A percentile compares a stretch with the other conserved stretches of the same genome.
phyloP scores from a whole-genome alignment of 2,888 invertebrate genomes.

The Eumerus sabulonum region DNA sequence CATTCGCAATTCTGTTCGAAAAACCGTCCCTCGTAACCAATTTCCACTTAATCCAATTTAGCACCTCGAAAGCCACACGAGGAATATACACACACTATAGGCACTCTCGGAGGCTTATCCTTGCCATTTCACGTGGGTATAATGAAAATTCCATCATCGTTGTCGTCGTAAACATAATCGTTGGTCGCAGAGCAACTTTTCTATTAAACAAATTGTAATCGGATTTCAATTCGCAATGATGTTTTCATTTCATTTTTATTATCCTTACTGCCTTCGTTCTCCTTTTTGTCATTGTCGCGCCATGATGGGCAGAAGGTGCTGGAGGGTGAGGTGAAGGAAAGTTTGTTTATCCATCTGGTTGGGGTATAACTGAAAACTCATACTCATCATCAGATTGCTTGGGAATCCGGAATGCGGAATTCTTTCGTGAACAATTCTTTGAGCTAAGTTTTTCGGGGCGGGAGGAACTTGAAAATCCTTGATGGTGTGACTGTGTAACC shows the following conservation, averaged over 20 bases:
- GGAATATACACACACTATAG: neutral
- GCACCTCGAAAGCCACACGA: neutral
- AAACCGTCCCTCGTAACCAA: neutral
- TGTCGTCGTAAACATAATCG: constrained; percentile 25
- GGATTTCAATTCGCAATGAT: constrained; percentile 66
- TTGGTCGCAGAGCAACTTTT: constrained; percentile 44
- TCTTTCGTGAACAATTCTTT: constrained; percentile 56
- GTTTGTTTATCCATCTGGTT: constrained; percentile 44
- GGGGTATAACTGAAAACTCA: neutral
- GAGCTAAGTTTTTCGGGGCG: neutral
- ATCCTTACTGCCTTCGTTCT: constrained; percentile 35
- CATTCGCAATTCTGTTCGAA: too few relatives aligned
- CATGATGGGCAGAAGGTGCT: neutral
- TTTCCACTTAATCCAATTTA: neutral
- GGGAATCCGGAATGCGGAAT: constrained; percentile 37
- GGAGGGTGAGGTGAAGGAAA: constrained; percentile 13
- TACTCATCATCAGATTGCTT: constrained; percentile 20
- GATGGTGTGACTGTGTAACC: constrained; percentile 2
- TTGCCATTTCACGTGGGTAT: constrained; percentile 28
- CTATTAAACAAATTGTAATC: constrained; percentile 65
- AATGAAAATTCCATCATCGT: constrained; percentile 55
- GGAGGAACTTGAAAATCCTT: constrained; percentile 60
- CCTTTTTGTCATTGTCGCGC: neutral
- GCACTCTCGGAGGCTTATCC: constrained; percentile 12
- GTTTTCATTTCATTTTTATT: constrained; percentile 68